Conservation (phyloP, 2,888 invertebrate genomes). For the Acrocyrtus sp. region DNA sequence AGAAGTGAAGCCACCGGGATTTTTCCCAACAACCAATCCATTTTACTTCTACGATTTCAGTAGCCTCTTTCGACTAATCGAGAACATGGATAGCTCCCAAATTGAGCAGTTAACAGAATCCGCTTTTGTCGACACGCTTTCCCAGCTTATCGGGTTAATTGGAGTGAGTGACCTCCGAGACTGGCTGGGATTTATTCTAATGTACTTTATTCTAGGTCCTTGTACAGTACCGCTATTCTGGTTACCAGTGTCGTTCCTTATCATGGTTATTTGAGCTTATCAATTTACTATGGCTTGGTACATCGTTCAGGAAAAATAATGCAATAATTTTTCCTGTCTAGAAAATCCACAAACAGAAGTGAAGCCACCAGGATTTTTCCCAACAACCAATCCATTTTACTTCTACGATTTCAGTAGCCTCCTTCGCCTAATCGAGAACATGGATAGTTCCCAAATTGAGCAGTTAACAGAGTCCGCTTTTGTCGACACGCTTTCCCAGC, state of each 20-base stretch:
- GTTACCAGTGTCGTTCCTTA: conserved; percentile 38
- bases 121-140: conserved; percentile 21
- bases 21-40: conserved; percentile 30
- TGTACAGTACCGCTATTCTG: conserved; percentile 38
- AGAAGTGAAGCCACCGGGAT: no score
- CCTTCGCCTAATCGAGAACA: conserved; percentile 12
- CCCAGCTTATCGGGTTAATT: conserved; percentile 28
- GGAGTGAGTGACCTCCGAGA: conserved; percentile 51
- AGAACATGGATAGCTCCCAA: conserved; percentile 4
- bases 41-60: conserved; percentile 18
- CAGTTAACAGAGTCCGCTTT: conserved; percentile 18
- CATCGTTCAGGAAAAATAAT: no score
- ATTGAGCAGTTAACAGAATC: conserved; percentile 10
- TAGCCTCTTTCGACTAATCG: conserved; percentile 25
- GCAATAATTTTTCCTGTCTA: no score
- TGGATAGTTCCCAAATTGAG: conserved; percentile 8
- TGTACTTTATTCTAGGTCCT: conserved; percentile 46
- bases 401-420: conserved; percentile 21
- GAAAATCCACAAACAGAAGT: no score
- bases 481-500: conserved; percentile 22
- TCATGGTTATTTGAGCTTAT: no score
- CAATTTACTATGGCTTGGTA: no score
- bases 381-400: conserved; percentile 24
- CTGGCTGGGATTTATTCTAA: conserved; percentile 44
- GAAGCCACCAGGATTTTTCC: no score